Conservation (phyloP, 2,113 vertebrate species). For the Leptobrachium ailaonicum region DNA sequence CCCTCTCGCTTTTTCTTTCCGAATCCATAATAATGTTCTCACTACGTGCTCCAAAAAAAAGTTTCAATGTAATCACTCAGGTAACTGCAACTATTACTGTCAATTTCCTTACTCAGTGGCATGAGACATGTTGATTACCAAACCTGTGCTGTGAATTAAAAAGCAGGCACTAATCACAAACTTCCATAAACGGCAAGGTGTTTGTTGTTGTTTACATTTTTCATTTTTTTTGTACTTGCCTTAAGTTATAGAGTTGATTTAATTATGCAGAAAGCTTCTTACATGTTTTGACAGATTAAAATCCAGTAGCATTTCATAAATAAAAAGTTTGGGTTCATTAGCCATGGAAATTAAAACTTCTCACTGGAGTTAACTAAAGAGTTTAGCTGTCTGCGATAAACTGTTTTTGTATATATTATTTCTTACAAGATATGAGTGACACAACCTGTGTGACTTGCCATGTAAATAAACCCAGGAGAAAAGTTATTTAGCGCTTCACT, state of each 20-base stretch:
- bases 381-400: neutral
- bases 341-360: slow-evolving; percentile 13
- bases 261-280: slow-evolving; percentile 22
- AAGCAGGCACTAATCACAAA: slow-evolving; percentile 24
- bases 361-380: neutral
- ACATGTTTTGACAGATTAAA: slow-evolving; percentile 39
- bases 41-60: neutral
- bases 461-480: too few relatives aligned
- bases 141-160: slow-evolving; percentile 27
- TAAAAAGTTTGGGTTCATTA: slow-evolving; percentile 10
- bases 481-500: too few relatives aligned
- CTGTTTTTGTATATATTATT: slow-evolving; percentile 10
- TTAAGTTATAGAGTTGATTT: slow-evolving; percentile 23
- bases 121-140: slow-evolving; percentile 32
- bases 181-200: slow-evolving; percentile 7
- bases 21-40: slow-evolving; percentile 6
- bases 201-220: slow-evolving; percentile 4
- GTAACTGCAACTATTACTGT: slow-evolving; percentile 31
- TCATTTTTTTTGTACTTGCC: slow-evolving; percentile 10
- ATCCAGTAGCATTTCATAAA: slow-evolving; percentile 3
- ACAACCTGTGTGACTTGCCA: neutral
- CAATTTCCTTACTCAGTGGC: slow-evolving; percentile 8
- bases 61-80: slow-evolving; percentile 24
- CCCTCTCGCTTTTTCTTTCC: neutral
- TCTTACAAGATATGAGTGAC: neutral